Conservation (phyloP, 2,113 vertebrate species). For the Origma solitaria region DNA sequence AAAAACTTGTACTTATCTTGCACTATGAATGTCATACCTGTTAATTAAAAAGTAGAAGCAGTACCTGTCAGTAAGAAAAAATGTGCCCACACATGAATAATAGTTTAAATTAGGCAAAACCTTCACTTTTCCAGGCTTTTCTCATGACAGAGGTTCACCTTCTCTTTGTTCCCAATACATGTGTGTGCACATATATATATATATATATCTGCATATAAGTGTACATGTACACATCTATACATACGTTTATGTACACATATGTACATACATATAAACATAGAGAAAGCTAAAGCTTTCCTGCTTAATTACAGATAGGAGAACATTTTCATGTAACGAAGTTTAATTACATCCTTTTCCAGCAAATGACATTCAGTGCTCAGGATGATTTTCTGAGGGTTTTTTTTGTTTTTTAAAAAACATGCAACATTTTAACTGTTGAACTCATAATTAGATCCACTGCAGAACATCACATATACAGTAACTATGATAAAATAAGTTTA, state of each 20-base stretch:
- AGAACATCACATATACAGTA: neutral
- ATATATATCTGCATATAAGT: no score
- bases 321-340: neutral
- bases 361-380: neutral
- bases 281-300: neutral
- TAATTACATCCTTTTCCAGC: neutral
- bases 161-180: neutral
- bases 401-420: neutral
- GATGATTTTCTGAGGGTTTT: neutral
- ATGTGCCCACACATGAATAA: accelerated
- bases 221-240: neutral
- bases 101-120: neutral
- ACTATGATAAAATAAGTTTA: neutral
- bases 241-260: neutral
- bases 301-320: neutral
- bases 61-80: neutral
- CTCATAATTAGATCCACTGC: neutral
- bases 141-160: neutral
- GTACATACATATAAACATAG: no score
- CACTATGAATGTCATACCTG: neutral
- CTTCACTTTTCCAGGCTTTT: neutral
- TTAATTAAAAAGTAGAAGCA: neutral
- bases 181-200: accelerated
- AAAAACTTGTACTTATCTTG: neutral
- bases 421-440: neutral